Base-by-base conservation (phyloP, 2,888 invertebrate species). In the Clanis bilineata region DNA sequence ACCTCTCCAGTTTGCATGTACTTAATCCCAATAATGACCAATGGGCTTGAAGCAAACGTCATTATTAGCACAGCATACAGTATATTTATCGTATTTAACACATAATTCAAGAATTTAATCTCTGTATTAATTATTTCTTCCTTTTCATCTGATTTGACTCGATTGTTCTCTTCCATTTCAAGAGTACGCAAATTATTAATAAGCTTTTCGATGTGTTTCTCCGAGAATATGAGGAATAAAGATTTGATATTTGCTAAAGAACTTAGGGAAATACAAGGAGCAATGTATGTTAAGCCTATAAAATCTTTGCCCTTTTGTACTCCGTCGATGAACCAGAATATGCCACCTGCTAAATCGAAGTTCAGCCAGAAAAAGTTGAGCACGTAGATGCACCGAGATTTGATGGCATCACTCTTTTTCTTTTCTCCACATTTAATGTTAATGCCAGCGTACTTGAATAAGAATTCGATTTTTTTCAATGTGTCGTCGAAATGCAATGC, bases 321-420 rank as follows among this genome's bases (percentile, higher is more conserved):
- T 0, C 79, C 80, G 12, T 70, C 62, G 54, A 77, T 62, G 7
- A 85, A 75, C 75, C 75, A 82, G 65, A 15, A 56, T 63, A 56
- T 56, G 18, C 25, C n/a, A 15, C 38, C 59, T 3, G 18, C 23
- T 47, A 57, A 6, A 43, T 57, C 57, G 9, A 57, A 4, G 58
- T 78, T 77, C 0, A 83, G 51, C 74, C 77, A 82, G 0, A 80
- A 9, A 3, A 77, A 76, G 60, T 83, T 85, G 1, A 79, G 61
- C 9, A 77, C 36, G 25, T 71, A 82, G 0, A 82, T 22, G 0
- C 66, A 64, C 60, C 72, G 70, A n/a, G 59, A 64, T 64, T 64
- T 70, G 6, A 69, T 58, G 0, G 22, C 38, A 3, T 69, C 59
- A 15, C 22, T 51, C 0, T 47, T 59, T 1, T 74, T 68, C 54